Percentiles rank a stretch among this genome's conserved stretches.
Conservation (phyloP, 2,113 vertebrate species). For the Gallinago jamesoni region DNA sequence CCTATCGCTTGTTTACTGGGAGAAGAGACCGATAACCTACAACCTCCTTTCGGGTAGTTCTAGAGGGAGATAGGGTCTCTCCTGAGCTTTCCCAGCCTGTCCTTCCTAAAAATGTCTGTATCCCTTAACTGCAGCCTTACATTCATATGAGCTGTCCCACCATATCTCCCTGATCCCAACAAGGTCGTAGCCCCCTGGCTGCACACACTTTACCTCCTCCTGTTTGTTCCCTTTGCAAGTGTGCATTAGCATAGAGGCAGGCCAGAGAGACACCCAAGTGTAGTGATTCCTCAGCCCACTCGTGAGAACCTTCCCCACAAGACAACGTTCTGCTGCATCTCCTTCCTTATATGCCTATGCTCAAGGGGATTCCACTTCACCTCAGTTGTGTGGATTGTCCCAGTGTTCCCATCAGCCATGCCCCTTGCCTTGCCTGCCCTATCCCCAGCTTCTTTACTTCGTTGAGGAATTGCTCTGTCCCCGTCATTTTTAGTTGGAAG, state of each 20-base stretch:
- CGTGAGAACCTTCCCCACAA: neutral
- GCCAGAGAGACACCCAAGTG: fast-evolving
- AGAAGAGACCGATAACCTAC: neutral
- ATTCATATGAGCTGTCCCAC: neutral
- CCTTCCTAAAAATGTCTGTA: neutral
- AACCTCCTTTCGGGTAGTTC: neutral
- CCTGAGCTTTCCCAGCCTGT: neutral
- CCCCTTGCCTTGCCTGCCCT: neutral
- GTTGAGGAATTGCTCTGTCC: neutral
- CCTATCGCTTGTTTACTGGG: neutral
- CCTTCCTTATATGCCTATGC: fast-evolving
- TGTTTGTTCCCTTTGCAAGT: neutral
- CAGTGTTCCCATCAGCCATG: neutral
- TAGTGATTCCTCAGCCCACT: neutral
- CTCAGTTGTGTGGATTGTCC: neutral
- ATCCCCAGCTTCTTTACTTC: neutral
- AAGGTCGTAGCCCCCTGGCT: neutral
- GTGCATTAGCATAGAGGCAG: fast-evolving
- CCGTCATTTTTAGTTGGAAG: neutral
- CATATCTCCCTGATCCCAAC: fast-evolving
- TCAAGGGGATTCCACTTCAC: neutral
- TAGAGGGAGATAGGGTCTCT: neutral
- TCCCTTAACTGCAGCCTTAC: neutral
- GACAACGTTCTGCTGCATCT: neutral
- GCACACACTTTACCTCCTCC: neutral